phyloP scores from a whole-genome alignment of 2,888 invertebrate genomes.

The Morpho deidamia region DNA sequence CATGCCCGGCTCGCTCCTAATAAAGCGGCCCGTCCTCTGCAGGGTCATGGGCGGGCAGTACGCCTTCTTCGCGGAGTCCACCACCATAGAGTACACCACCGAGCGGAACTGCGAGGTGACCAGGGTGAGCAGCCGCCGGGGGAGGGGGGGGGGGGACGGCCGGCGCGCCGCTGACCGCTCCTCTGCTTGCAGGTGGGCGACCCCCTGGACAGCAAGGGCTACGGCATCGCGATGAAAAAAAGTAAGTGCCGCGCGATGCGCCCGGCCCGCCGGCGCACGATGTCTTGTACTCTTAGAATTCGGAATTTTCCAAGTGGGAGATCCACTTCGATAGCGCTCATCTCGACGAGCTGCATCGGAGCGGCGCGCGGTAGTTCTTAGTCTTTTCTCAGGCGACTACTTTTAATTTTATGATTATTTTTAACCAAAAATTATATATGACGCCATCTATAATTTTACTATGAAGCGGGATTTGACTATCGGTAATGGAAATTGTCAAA shows the following conservation, averaged over 20 bases:
- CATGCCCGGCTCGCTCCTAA: too few relatives aligned
- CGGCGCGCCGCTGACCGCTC: neutral
- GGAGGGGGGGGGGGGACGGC: too few relatives aligned
- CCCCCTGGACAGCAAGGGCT: constrained; percentile 89
- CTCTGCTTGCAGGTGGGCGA: constrained; percentile 78
- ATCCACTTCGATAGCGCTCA: neutral
- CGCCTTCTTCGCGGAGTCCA: constrained; percentile 94
- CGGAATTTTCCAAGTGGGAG: too few relatives aligned
- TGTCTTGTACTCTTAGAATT: too few relatives aligned
- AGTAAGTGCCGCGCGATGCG: constrained; percentile 60
- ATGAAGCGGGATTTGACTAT: too few relatives aligned
- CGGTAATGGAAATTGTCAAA: too few relatives aligned
- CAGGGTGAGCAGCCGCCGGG: constrained; percentile 61
- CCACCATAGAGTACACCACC: constrained; percentile 89
- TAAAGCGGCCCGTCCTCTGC: neutral
- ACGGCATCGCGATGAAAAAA: constrained; percentile 91
- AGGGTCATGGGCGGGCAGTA: constrained; percentile 69
- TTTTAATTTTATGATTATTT: too few relatives aligned
- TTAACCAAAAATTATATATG: too few relatives aligned
- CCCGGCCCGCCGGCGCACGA: too few relatives aligned
- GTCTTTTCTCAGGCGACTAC: too few relatives aligned
- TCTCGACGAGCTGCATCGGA: neutral
- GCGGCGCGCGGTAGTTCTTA: too few relatives aligned
- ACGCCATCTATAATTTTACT: too few relatives aligned
- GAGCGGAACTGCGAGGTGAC: constrained; percentile 86